These are phyloP conservation scores for Melanophora roralis DNA, from an alignment of 2,888 invertebrate genomes.

Conservation along the genomic window DNA sequence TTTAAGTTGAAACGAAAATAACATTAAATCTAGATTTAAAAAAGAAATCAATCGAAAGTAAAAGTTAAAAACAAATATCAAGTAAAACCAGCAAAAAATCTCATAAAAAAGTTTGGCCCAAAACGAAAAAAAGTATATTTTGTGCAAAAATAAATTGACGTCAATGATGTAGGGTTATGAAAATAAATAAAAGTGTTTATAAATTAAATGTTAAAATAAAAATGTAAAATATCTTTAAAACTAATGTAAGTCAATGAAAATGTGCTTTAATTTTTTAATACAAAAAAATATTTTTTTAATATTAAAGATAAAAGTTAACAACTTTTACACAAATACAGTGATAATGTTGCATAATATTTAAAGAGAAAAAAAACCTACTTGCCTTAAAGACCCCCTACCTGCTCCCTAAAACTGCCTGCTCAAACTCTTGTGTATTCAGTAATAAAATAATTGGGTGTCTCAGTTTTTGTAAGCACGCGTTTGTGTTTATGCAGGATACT, in stretches of 20 bases:
- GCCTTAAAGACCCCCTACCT: neutral
- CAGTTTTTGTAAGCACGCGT: constrained; percentile 32
- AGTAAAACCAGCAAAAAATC: constrained; percentile 10
- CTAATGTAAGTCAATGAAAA: constrained; percentile 37
- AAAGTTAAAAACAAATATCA: constrained; percentile 53
- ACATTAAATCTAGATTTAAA: neutral
- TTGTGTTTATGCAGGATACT: neutral
- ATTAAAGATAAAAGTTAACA: neutral
- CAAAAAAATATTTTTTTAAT: neutral
- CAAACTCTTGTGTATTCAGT: constrained; percentile 20
- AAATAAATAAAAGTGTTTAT: neutral
- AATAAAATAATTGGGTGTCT: constrained; percentile 56
- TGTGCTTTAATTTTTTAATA: neutral
- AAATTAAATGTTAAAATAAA: constrained; percentile 3
- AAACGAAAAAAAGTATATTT: constrained; percentile 11
- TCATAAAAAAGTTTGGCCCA: constrained; percentile 19
- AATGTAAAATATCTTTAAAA: neutral
- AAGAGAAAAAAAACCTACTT: constrained; percentile 6
- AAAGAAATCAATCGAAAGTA: constrained; percentile 56
- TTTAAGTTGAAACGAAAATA: neutral
- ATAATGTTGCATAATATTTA: constrained; percentile 55
- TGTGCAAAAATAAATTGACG: constrained; percentile 25
- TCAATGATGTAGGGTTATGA: constrained; percentile 21
- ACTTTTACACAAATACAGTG: neutral
- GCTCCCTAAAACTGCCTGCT: neutral